Conservation (phyloP, 2,113 vertebrate species). For the Chionomys nivalis region DNA sequence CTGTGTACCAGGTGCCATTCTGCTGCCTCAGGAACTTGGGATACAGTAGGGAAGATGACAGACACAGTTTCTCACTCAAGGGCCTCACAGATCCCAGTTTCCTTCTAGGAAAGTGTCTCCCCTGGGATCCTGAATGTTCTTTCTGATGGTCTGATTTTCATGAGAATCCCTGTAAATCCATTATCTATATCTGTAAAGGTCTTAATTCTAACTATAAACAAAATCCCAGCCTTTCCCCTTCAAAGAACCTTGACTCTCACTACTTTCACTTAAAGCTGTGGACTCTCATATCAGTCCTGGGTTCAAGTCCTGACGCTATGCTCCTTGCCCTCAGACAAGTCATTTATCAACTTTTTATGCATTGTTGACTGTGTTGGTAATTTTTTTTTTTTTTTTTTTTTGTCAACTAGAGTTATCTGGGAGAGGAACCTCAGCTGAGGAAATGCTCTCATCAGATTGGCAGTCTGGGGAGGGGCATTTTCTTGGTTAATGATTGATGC, state of each 20-base stretch:
- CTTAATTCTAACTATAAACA: background rate
- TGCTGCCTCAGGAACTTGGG: background rate
- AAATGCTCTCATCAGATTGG: background rate
- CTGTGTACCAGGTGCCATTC: background rate
- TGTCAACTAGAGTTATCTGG: background rate
- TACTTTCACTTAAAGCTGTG: background rate
- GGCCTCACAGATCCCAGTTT: background rate
- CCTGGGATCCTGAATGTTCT: background rate
- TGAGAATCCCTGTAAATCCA: background rate
- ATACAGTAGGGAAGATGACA: background rate
- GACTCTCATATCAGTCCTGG: background rate
- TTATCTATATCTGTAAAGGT: background rate
- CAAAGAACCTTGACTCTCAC: background rate
- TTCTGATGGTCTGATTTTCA: background rate
- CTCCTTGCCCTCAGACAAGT: background rate
- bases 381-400: background rate
- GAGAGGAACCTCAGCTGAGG: background rate
- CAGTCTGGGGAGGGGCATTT: background rate
- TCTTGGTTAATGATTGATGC: background rate
- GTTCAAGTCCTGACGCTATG: background rate
- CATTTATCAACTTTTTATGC: background rate
- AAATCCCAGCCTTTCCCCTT: background rate
- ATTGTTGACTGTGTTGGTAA: background rate
- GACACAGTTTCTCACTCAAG: background rate
- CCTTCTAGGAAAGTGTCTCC: background rate